Base-by-base conservation (phyloP, 2,888 invertebrate genomes). In the Folsomia manolachei region DNA sequence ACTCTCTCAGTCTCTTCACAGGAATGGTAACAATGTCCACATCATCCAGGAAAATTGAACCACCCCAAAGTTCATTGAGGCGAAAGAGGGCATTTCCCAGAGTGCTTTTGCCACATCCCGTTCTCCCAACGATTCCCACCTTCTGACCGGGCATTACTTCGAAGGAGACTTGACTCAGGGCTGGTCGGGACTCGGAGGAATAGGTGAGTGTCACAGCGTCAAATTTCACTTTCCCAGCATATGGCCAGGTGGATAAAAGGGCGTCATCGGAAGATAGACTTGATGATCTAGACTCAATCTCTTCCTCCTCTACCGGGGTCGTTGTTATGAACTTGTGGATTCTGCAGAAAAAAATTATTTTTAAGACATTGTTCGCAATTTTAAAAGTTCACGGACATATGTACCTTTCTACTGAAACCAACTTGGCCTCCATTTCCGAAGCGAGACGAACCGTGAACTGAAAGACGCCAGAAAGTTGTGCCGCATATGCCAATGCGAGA, bases 401-500 rank as follows among this genome's bases (percentile, higher is more conserved):
- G 14, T 39, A 39, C 39, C 39, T 82, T 78, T 87, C 86, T 0
- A 87, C 85, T 39, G 86, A 85, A 51, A 85, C 84, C 75, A 87
- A 86, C 39, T 84, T 83, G 4, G 84, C 82, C 81, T 87, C 86
- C 1, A 84, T 83, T 80, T 87, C 86, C 1, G 85, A 84, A 71
- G 85, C 83, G 70, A 85, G 79, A 76, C 86, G 82, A 2, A 86
- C 84, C 1, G 87, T 85, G 74, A 85, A 87, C 81, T 88, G 88
- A 78, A 88, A 86, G 27, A 87, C 83, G n/a, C 87, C 87, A 52
- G 86, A 85, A 78, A 88, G 85, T 84, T 89, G 86, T 9, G 87
- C 84, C 25, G 88, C 85, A 78, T 88, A 88, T 0, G 88, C 84
- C 75, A 90, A 82, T 0, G 89, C 89, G 73, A 90, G 84, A 4